Evolutionary conservation across 2,888 invertebrate genomes (phyloP), one percentile per base, ranked within the genome.

Genomic region (Hipparchia sbordonii): DNA sequence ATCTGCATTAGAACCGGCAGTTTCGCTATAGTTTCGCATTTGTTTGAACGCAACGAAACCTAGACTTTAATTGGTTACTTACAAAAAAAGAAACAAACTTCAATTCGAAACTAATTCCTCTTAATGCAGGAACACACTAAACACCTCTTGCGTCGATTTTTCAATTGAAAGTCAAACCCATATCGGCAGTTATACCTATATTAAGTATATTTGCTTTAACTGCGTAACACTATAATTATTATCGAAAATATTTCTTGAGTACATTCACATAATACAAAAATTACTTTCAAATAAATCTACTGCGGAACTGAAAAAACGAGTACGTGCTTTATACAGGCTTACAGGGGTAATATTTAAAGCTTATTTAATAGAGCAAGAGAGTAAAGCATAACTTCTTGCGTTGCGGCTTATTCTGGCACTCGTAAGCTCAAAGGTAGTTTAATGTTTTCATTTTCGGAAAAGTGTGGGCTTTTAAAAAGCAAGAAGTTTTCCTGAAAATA

Each of bases 191-290:
- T 74, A 73, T 69, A 61, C 74, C 74, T 77, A 77, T 67, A 73
- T 72, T 74, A 72, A 73, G 60, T 77, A 74, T 70, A 71, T 70
- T 75, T 71, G 67, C 83, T 88, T 89, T 87, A 82, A 90, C 89
- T 90, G 90, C 90, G 82, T 88, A 88, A 88, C 86, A 87, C 90
- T 91, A 91, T 84, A 88, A 91, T 84, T 89, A 91, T 84, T 89
- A 91, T 91, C 88, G 90, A 91, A 91, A 91, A 92, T 90, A 91
- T 88, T 73, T 79, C 85, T 87, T 87, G 88, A 90, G 88, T 88
- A 89, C 85, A 88, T 88, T 88, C 85, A 89, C 82, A 87, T 88
- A 76, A 69, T 74, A 71, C 65, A 71, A 74, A 23, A 75, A 65
- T 71, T 48, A 71, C 57, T 12, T 70, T 66, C 72, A 71, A 66